phyloP scores from a whole-genome alignment of 2,888 invertebrate genomes.

The Furcula furcula region DNA sequence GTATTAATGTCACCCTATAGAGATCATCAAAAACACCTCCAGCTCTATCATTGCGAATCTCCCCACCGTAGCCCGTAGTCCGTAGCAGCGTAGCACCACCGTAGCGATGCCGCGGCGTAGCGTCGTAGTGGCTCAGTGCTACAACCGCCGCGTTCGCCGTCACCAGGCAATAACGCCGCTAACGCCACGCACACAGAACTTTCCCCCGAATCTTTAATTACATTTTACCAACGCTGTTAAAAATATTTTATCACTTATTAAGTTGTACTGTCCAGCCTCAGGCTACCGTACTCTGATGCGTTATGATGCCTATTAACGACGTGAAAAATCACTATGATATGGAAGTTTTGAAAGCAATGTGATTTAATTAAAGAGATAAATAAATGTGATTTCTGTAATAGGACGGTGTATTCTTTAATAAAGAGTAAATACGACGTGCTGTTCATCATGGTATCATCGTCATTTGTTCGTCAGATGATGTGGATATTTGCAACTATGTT shows the following conservation, averaged over 20 bases:
- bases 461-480: constrained; percentile 44
- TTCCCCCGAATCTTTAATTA: constrained; percentile 57
- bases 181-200: constrained; percentile 40
- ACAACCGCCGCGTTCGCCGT: constrained; percentile 54
- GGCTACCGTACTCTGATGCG: neutral
- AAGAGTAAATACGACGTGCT: constrained; percentile 16
- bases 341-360: neutral
- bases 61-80: constrained; percentile 33
- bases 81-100: constrained; percentile 38
- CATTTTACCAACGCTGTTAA: constrained; percentile 59
- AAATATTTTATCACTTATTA: constrained; percentile 39
- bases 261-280: neutral
- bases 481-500: constrained; percentile 54
- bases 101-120: constrained; percentile 40
- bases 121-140: constrained; percentile 54
- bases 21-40: constrained; percentile 18
- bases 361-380: constrained; percentile 1
- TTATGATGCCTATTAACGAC: neutral
- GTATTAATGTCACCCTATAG: constrained; percentile 27
- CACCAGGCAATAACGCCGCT: constrained; percentile 42
- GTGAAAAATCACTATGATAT: neutral
- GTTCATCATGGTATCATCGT: constrained; percentile 41
- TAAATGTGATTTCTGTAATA: constrained; percentile 8
- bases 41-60: constrained; percentile 5
- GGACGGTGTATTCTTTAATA: constrained; percentile 23